Base-by-base conservation (phyloP, 2,113 vertebrate genomes). In the Tinamus guttatus region DNA sequence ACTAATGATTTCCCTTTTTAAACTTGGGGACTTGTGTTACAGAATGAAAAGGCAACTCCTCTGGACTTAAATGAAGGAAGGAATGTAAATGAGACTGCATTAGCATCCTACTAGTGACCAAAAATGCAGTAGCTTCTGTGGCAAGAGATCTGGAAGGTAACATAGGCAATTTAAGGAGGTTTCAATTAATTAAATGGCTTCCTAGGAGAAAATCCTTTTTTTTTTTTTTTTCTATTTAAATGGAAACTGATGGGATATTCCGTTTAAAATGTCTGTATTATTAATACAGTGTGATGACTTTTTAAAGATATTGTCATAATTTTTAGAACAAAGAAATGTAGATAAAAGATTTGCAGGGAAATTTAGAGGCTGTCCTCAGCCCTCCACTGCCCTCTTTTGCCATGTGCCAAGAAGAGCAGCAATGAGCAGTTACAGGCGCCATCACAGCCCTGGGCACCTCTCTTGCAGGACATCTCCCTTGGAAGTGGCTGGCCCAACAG, bases 351-450 rank as follows among this genome's bases (percentile, higher is more conserved):
- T 16, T 86, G 22, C 58, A 88, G 58, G n/a, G 30, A 49, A 32
- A 32, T 58, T 58, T 58, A 58, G 54, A 58, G 54, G 32, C 54
- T 58, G 30, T 58, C 32, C 54, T 58, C 77, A 92, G 86, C 81
- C 62, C 94, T 96, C 62, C 96, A 90, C 91, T 96, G 96, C 95
- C 96, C 95, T 95, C 96, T 97, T 94, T 96, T 95, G 96, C 93
- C 74, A 11, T 4, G 6, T 56, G 84, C 65, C 58, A 94, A 90
- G 80, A 95, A 94, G 36, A 96, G 94, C 95, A 96, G 65, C 74
- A 81, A 30, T 32, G 67, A 7, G 54, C 34, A 86, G 73, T 17
- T 78, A 68, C 2, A 78, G 75, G 19, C 89, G 32, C 52, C 81
- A 60, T 52, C 51, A 51, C 34, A 68, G 47, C 62, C 47, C 5